Evolutionary conservation across 2,113 vertebrate genomes (phyloP).

Genomic region (Dicaeum eximium): DNA sequence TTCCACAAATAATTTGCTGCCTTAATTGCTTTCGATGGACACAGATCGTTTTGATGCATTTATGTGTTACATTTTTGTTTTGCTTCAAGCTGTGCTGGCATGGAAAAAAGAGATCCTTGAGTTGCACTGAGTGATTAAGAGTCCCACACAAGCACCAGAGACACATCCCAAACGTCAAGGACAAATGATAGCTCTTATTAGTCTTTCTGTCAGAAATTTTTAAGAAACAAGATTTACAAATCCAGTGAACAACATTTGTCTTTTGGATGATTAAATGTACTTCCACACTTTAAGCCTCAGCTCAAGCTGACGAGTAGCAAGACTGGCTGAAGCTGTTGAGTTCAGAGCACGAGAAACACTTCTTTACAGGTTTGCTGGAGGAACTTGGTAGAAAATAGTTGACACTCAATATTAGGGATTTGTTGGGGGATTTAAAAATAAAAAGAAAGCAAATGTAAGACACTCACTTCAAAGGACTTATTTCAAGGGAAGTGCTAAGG

Average conservation of each 20-base stretch:
- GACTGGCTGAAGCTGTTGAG: background rate
- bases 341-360: background rate
- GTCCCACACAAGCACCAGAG: background rate
- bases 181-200: background rate
- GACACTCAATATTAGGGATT: background rate
- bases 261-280: background rate
- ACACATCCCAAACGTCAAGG: background rate
- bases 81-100: background rate
- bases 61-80: background rate
- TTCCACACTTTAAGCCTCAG: background rate
- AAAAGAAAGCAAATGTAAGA: background rate
- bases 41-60: background rate
- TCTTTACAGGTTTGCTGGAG: background rate
- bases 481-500: conserved; percentile 30
- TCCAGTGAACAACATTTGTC: background rate
- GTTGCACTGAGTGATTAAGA: background rate
- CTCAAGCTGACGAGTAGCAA: background rate
- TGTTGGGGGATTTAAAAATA: background rate
- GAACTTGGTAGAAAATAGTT: background rate
- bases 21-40: background rate
- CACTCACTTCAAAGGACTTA: conserved; percentile 25
- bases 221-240: background rate
- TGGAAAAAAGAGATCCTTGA: background rate
- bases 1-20: background rate
- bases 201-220: background rate